Evolutionary conservation across 2,797 vertebrate genomes (phyloP).

Genomic region (Limnodromus scolopaceus): DNA sequence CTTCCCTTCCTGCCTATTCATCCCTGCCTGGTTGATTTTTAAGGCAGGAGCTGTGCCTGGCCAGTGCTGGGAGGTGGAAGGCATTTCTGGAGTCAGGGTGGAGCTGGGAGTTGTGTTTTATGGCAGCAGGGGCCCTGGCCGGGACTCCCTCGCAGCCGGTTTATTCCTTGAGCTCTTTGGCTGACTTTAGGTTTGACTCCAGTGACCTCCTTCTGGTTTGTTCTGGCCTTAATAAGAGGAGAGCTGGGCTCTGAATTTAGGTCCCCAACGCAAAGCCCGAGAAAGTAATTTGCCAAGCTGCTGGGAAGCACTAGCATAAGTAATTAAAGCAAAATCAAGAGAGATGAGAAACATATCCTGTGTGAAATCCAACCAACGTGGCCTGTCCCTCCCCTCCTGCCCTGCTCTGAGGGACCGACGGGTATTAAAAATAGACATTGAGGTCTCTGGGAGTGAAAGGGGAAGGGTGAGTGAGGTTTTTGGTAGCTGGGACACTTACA

Average conservation of each 20-base stretch:
- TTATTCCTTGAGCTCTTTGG: rapidly evolving
- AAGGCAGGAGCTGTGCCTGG: background rate
- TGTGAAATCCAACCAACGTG: rapidly evolving
- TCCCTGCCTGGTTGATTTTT: background rate
- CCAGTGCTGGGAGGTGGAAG: rapidly evolving
- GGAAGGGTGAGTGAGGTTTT: rapidly evolving
- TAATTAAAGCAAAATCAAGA: background rate
- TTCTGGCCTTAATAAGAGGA: background rate
- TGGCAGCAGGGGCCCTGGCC: background rate
- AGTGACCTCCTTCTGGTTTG: background rate
- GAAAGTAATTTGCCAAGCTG: background rate
- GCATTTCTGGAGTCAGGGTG: background rate
- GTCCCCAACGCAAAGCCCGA: background rate
- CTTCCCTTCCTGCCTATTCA: no score
- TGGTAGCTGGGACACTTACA: background rate
- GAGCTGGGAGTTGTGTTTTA: background rate
- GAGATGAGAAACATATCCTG: rapidly evolving
- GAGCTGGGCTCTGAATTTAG: background rate
- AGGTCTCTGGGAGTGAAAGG: background rate
- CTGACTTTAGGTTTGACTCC: background rate
- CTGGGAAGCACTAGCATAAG: background rate
- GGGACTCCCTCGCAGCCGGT: rapidly evolving
- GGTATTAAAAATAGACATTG: background rate
- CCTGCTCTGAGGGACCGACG: background rate
- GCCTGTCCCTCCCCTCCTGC: background rate